Evolutionary conservation across 2,797 vertebrate species (phyloP).

Genomic region (Ctenosaura bakeri): DNA sequence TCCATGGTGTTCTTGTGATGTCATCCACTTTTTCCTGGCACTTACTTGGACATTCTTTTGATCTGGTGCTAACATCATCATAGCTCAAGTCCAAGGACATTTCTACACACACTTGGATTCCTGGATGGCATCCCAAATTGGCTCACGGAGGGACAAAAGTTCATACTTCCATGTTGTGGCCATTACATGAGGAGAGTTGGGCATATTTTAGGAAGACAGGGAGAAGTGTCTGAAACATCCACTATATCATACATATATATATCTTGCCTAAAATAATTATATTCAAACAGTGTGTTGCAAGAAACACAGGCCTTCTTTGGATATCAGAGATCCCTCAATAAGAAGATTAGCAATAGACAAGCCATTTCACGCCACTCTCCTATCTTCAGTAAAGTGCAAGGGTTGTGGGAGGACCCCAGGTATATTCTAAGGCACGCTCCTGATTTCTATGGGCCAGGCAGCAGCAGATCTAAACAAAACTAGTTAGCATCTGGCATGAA

Average conservation of each 20-base stretch:
- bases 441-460: not conserved
- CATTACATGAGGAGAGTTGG: not conserved
- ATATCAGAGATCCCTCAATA: not conserved
- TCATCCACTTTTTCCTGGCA: slow-evolving; percentile 39
- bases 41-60: slow-evolving; percentile 17
- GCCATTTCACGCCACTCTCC: not conserved
- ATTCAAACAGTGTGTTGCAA: not conserved
- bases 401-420: not conserved
- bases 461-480: not conserved
- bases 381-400: not conserved
- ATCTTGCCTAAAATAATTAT: not conserved
- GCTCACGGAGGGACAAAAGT: not conserved
- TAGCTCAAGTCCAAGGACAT: slow-evolving; percentile 43
- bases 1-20: slow-evolving; percentile 16
- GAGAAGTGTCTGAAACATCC: not conserved
- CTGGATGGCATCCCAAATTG: slow-evolving; percentile 25
- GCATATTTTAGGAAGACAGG: not conserved
- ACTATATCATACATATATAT: not conserved
- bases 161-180: not conserved
- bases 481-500: not conserved
- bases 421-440: not conserved
- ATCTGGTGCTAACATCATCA: slow-evolving; percentile 26
- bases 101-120: slow-evolving; percentile 37
- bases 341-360: not conserved
- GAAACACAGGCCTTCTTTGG: not conserved